Base-by-base conservation (phyloP, 1,140 invertebrate species). In the Diabrotica undecimpunctata region DNA sequence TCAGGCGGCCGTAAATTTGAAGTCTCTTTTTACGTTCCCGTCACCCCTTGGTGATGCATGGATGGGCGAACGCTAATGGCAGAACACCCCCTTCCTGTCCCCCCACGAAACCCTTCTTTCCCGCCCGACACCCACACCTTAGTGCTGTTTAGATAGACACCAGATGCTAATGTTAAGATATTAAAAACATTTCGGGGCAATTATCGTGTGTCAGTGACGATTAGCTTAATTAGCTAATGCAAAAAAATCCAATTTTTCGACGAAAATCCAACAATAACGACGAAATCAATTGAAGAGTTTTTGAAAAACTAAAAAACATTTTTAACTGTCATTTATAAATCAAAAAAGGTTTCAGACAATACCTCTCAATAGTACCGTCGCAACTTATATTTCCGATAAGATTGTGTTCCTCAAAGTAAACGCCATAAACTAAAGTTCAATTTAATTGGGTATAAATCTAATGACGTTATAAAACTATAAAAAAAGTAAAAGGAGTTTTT, bases 1-100 rank as follows among this genome's bases (percentile, higher is more conserved):
- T 68, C 70, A 57, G 70, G 67, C 66, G 65, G 66, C 65, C 67
- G 67, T 71, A 71, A 71, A 71, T 71, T 68, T 71, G 70, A 71
- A 71, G 70, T 70, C 69, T 70, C 66, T 67, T 70, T 70, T 70
- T 70, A 59, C 66, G 63, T 62, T 57, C 9, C 55, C 66, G 69
- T 70, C 69, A 70, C 63, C 69, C 69, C 57, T 57, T 57, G 55
- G 66, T 70, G 68, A 70, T 70, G 69, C 66, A 70, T 70, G 69
- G 66, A 70, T 66, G 64, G 66, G 62, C 69, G 69, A 62, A 60
- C 59, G 64, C 66, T 70, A 70, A 70, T 70, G 66, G 66, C 41
- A 53, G 61, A 39, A 57, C 41, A 59, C 61, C 58, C 61, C 65
- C 56, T 50, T 38, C 52, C 41, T 53, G 57, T 60, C 65, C 50